Evolutionary conservation across 2,113 vertebrate species (phyloP).

Genomic region (Aptenodytes forsteri): DNA sequence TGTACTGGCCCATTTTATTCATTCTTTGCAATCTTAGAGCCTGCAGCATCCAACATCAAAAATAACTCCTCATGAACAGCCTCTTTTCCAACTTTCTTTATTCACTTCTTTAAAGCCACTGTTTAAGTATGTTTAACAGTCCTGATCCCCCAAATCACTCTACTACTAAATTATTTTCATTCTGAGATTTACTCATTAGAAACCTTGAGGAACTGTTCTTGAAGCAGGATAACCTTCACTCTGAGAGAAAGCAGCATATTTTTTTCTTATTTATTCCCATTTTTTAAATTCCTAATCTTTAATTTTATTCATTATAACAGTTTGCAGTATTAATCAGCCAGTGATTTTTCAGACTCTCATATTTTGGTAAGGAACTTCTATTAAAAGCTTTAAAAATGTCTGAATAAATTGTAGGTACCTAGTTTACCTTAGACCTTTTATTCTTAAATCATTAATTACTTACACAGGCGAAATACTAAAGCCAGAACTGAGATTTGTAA

Average conservation of each 20-base stretch:
- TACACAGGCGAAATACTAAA: background rate
- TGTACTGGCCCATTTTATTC: background rate
- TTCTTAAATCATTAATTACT: constrained; percentile 1
- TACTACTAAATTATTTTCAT: background rate
- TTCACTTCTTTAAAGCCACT: background rate
- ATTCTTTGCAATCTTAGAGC: background rate
- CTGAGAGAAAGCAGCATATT: background rate
- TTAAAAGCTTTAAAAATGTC: background rate
- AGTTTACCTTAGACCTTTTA: background rate
- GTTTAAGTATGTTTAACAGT: background rate
- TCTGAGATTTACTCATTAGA: background rate
- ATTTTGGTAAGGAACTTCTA: background rate
- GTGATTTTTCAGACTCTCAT: background rate
- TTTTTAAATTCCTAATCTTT: background rate
- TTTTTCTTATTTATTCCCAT: background rate
- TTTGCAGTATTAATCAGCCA: background rate
- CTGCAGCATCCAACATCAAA: background rate
- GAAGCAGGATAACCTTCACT: background rate
- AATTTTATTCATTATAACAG: background rate
- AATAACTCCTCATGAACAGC: background rate
- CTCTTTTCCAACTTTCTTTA: background rate
- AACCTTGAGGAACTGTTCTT: background rate
- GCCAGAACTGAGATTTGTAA: background rate
- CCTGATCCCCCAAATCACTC: background rate
- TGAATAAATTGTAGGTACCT: background rate